Conservation (phyloP, 2,888 invertebrate genomes). For the Pyrgus malvae region DNA sequence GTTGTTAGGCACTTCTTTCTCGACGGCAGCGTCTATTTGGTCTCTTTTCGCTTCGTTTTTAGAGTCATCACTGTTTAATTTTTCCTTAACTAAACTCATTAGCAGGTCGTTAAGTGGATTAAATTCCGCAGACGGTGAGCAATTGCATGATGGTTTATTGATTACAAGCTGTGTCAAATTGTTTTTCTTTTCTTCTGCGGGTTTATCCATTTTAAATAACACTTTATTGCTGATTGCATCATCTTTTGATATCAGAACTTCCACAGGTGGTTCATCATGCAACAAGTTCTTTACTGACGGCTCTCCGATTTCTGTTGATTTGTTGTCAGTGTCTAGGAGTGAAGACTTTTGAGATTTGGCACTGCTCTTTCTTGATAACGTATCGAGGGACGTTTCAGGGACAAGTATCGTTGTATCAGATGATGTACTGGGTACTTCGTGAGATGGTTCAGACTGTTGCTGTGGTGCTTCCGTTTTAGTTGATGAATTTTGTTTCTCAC, state of each 20-base stretch:
- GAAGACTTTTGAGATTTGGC: constrained; percentile 81
- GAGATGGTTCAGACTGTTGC: constrained; percentile 52
- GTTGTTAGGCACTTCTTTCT: constrained; percentile 86
- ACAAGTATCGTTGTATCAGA: constrained; percentile 46
- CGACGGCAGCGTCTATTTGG: constrained; percentile 65
- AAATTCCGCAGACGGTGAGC: constrained; percentile 70
- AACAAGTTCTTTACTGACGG: constrained; percentile 64
- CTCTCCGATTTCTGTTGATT: constrained; percentile 55
- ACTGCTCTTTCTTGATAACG: constrained; percentile 78
- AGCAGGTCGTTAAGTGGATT: constrained; percentile 75
- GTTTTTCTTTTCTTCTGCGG: constrained; percentile 62
- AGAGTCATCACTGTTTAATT: constrained; percentile 84
- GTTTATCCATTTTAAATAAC: constrained; percentile 68
- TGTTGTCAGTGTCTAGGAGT: constrained; percentile 56
- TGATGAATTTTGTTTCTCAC: constrained; percentile 83
- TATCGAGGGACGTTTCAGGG: constrained; percentile 50
- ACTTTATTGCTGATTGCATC: constrained; percentile 76
- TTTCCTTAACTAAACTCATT: constrained; percentile 76
- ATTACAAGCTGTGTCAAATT: constrained; percentile 69
- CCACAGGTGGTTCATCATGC: constrained; percentile 63
- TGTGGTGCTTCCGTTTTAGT: constrained; percentile 54
- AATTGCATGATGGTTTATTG: constrained; percentile 71
- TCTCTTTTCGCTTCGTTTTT: constrained; percentile 83
- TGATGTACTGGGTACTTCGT: constrained; percentile 59
- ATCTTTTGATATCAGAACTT: constrained; percentile 68